phyloP scores from a whole-genome alignment of 1,140 invertebrate genomes.

The Drosophila triauraria region DNA sequence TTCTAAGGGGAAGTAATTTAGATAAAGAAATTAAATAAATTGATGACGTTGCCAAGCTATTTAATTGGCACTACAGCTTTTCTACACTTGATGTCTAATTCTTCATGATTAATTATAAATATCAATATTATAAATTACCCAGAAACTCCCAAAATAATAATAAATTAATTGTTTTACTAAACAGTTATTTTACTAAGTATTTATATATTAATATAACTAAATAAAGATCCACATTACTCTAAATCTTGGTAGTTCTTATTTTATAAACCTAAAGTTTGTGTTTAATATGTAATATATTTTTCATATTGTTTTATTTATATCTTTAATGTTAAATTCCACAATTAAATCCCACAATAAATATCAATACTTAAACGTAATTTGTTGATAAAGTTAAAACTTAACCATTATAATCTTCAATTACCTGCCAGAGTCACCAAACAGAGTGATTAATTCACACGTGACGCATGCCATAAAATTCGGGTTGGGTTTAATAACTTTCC shows the following conservation, averaged over 20 bases:
- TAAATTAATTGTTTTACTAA: no score
- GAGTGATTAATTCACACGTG: slow-evolving; percentile 35
- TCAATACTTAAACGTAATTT: neutral
- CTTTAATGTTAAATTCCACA: neutral
- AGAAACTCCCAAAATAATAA: no score
- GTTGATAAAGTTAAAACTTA: neutral
- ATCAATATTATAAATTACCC: neutral
- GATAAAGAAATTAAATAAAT: neutral
- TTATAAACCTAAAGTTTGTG: no score
- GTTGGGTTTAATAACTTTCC: slow-evolving; percentile 52
- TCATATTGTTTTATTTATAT: no score
- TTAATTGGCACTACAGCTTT: neutral
- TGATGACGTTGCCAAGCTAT: neutral
- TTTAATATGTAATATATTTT: neutral
- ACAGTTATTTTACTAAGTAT: no score
- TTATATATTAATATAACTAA: no score
- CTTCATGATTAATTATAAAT: neutral
- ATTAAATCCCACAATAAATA: neutral
- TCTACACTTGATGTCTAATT: neutral
- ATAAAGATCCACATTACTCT: no score
- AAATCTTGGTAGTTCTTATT: no score
- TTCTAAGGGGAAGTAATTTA: neutral
- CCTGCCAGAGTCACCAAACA: neutral
- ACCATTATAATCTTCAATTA: slow-evolving; percentile 5
- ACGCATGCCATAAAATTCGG: slow-evolving; percentile 31